Evolutionary conservation across 2,113 vertebrate species (phyloP).

Genomic region (Syngnathus floridae): DNA sequence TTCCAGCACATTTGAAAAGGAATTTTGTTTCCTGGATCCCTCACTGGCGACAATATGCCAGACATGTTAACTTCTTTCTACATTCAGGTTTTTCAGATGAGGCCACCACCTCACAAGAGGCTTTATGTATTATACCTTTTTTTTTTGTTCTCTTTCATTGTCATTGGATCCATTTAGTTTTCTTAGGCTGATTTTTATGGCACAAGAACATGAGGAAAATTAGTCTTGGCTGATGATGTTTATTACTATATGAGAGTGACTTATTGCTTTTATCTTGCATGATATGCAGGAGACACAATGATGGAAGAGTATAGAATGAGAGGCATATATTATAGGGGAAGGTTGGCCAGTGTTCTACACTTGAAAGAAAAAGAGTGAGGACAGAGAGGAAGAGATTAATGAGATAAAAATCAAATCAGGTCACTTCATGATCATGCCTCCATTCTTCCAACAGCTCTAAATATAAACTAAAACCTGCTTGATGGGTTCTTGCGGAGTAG

Average conservation of each 20-base stretch:
- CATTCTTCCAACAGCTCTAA: slow-evolving; percentile 45
- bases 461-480: slow-evolving; percentile 48
- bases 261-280: slow-evolving; percentile 21
- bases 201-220: slow-evolving; percentile 22
- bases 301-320: slow-evolving; percentile 20
- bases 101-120: slow-evolving; percentile 9
- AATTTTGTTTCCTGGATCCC: not conserved
- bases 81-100: slow-evolving; percentile 29
- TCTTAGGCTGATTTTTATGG: not conserved
- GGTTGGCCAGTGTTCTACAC: slow-evolving; percentile 12
- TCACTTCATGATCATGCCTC: slow-evolving; percentile 54
- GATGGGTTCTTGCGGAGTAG: slow-evolving; percentile 32
- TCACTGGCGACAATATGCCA: not conserved
- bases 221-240: slow-evolving; percentile 16
- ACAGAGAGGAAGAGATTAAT: slow-evolving; percentile 39
- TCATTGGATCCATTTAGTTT: slow-evolving; percentile 12
- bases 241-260: slow-evolving; percentile 36
- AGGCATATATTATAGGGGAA: slow-evolving; percentile 27
- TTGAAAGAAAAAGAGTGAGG: slow-evolving; percentile 7
- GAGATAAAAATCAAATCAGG: slow-evolving; percentile 63
- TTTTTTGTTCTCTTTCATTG: slow-evolving; percentile 13
- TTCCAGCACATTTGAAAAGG: not conserved
- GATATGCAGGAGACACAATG: slow-evolving; percentile 3
- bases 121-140: slow-evolving; percentile 12
- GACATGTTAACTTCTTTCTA: slow-evolving; percentile 32